These are phyloP conservation scores for Frieseomelitta varia DNA, from an alignment of 1,140 invertebrate genomes.

Conservation along the genomic window DNA sequence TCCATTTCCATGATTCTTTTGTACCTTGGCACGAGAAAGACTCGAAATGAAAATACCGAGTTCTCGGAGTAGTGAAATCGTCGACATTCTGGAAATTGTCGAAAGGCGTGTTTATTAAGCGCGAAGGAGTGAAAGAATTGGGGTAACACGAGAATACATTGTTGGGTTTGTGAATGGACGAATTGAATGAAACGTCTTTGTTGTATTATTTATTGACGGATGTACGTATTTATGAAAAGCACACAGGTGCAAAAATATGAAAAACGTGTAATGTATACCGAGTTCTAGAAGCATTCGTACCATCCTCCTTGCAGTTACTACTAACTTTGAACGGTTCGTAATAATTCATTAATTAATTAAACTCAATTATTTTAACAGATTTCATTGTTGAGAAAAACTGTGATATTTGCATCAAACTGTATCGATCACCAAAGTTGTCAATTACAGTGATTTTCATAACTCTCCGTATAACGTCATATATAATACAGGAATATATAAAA, in stretches of 20 bases:
- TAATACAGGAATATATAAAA: too few species aligned
- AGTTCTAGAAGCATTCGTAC: too few species aligned
- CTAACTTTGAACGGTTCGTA: too few species aligned
- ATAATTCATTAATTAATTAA: too few species aligned
- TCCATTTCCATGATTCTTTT: conserved; percentile 24
- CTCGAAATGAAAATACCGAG: conserved; percentile 1
- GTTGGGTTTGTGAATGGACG: background rate
- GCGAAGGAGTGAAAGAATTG: background rate
- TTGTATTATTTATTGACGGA: background rate
- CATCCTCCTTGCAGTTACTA: too few species aligned
- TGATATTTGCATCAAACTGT: too few species aligned
- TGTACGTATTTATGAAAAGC: background rate
- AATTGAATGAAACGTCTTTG: background rate
- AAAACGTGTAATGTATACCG: too few species aligned
- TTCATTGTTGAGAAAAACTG: too few species aligned
- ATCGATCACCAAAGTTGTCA: too few species aligned
- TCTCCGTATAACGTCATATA: too few species aligned
- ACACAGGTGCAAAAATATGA: background rate
- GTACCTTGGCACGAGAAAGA: conserved; percentile 1
- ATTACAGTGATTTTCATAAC: too few species aligned
- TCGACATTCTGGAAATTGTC: conserved; percentile 59
- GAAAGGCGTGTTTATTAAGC: background rate
- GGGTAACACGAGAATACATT: background rate
- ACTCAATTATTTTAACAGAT: too few species aligned
- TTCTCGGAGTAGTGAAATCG: conserved; percentile 69